Evolutionary conservation across 2,888 invertebrate genomes (phyloP), one percentile per base, ranked within the genome.

Genomic region (Meghimatium bilineatum): DNA sequence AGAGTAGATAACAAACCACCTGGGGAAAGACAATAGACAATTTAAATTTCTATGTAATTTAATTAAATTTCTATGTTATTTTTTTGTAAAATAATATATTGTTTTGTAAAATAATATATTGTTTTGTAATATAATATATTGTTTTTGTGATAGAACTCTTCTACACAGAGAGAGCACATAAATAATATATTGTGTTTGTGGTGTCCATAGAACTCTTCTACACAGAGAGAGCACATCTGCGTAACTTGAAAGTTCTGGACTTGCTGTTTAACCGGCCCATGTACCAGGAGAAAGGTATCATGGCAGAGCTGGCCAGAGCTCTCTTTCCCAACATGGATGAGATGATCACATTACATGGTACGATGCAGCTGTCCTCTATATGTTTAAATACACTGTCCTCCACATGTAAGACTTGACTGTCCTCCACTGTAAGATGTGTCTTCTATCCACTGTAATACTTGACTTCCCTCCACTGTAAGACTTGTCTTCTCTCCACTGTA

Each of bases 151-250:
- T 93, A 95, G 95, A 95, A 92, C 92, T 95, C 85, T 94, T 95
- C 90, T 96, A 97, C 91, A 97, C 98, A 26, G 98, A 98, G 93
- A 95, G 96, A 87, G 96, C 97, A 29, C 97, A 98, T 95, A n/a
- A n/a, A n/a, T n/a, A n/a, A n/a, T n/a, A n/a, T n/a, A n/a, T n/a
- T n/a, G n/a, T 49, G 49, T 49, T 17, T 49, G 8, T 49, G 49
- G 63, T 80, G 82, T 36, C 87, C 93, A 66, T 93, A 95, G 95
- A 95, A 92, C 92, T 95, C 85, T 94, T 95, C 90, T 96, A 97
- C 91, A 97, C 98, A 26, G 98, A 98, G 93, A 95, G 96, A 87
- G 96, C 97, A 29, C 97, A 98, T 95, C 96, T 97, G 80, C 95
- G 97, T 83, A 97, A 97, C 94, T 95, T 98, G 89, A 97, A 96